Conservation (phyloP, 2,888 invertebrate genomes). For the Ectemnius continuus region DNA sequence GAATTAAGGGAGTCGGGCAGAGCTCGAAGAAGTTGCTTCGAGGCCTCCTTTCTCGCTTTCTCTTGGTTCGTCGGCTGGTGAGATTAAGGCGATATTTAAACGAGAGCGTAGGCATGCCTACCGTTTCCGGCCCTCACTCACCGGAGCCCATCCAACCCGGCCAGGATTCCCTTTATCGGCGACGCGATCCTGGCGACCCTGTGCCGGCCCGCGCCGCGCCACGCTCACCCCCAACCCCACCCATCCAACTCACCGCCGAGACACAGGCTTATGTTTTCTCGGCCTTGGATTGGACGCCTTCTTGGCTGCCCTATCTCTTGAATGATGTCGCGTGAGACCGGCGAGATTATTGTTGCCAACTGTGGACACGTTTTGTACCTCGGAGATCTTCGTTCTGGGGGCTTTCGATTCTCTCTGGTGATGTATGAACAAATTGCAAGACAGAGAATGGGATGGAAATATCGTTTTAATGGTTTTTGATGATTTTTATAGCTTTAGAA, state of each 20-base stretch:
- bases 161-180: slow-evolving; percentile 57
- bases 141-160: slow-evolving; percentile 30
- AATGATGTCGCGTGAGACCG: background rate
- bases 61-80: slow-evolving; percentile 11
- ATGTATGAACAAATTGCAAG: too few relatives aligned
- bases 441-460: too few relatives aligned
- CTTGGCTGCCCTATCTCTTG: background rate
- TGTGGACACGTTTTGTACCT: too few relatives aligned
- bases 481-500: too few relatives aligned
- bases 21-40: background rate
- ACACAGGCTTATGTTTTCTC: slow-evolving; percentile 10
- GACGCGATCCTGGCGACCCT: slow-evolving; percentile 36
- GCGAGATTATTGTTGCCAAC: background rate
- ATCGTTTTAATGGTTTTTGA: too few relatives aligned
- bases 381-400: too few relatives aligned
- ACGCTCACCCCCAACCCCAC: slow-evolving; percentile 8
- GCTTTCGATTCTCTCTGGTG: too few relatives aligned
- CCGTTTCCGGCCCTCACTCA: slow-evolving; percentile 49
- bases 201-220: slow-evolving; percentile 9
- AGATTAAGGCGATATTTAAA: slow-evolving; percentile 71
- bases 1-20: slow-evolving; percentile 38
- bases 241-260: slow-evolving; percentile 47
- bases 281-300: background rate
- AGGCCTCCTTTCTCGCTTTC: background rate
- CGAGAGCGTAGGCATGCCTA: slow-evolving; percentile 42